phyloP scores from a whole-genome alignment of 2,888 invertebrate species.

The Drosophila diplacantha region DNA sequence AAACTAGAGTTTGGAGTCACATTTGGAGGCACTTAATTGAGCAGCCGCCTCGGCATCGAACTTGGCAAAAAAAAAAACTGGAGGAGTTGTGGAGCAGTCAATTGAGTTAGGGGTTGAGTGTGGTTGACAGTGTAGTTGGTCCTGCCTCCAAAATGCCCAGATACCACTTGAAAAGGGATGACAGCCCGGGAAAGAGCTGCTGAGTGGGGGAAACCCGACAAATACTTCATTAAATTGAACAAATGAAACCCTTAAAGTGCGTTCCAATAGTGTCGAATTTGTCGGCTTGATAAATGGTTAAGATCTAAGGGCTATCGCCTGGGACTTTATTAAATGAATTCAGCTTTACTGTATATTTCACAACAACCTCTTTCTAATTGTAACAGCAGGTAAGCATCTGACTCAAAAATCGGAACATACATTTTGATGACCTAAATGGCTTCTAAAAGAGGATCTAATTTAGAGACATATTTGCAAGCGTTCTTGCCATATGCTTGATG shows the following conservation, averaged over 20 bases:
- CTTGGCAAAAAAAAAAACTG: slow-evolving; percentile 15
- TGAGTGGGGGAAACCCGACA: slow-evolving; percentile 22
- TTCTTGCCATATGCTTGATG: neutral
- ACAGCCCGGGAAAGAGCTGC: slow-evolving; percentile 10
- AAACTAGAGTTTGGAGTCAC: slow-evolving; percentile 20
- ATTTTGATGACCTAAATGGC: neutral
- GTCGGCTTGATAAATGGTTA: slow-evolving; percentile 1
- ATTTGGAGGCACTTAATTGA: slow-evolving; percentile 42
- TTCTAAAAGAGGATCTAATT: neutral
- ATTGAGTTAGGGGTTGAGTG: slow-evolving; percentile 42
- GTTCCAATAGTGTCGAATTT: slow-evolving; percentile 7
- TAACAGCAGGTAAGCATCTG: neutral
- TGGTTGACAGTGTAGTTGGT: slow-evolving; percentile 27
- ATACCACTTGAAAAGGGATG: slow-evolving; percentile 41
- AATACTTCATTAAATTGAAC: slow-evolving; percentile 42
- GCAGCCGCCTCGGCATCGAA: slow-evolving; percentile 43
- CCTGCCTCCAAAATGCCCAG: slow-evolving; percentile 12
- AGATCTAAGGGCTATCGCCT: neutral
- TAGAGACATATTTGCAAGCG: neutral
- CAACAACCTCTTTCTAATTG: too few species aligned
- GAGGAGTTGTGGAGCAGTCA: slow-evolving; percentile 20
- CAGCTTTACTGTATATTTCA: too few species aligned
- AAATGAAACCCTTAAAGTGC: slow-evolving; percentile 32
- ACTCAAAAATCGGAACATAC: neutral
- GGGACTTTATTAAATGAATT: neutral